phyloP scores from a whole-genome alignment of 2,113 vertebrate species.

The Sphyrna mokarran region DNA sequence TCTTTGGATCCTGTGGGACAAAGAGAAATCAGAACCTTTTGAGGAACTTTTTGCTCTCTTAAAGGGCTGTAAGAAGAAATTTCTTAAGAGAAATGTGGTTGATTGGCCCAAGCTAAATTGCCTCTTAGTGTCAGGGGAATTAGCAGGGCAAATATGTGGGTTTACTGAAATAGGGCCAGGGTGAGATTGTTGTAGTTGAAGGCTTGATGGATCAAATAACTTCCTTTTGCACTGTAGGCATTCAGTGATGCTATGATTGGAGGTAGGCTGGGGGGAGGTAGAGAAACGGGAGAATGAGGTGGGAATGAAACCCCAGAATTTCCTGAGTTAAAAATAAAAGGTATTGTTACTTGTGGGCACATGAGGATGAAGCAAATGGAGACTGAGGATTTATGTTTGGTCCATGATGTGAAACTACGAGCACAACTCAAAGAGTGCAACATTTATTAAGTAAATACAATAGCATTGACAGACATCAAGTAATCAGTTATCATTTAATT shows the following conservation, averaged over 20 bases:
- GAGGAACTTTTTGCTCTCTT: too few species aligned
- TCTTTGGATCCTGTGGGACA: too few species aligned
- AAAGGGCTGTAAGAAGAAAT: too few species aligned
- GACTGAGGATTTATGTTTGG: neutral
- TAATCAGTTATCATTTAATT: neutral
- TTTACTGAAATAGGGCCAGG: too few species aligned
- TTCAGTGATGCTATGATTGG: neutral
- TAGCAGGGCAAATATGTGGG: too few species aligned
- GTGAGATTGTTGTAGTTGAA: too few species aligned
- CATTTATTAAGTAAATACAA: neutral
- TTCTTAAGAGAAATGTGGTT: too few species aligned
- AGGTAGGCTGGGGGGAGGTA: neutral
- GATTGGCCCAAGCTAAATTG: too few species aligned
- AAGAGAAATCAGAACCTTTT: too few species aligned
- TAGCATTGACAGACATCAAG: neutral
- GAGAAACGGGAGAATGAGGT: neutral
- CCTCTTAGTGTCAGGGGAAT: too few species aligned
- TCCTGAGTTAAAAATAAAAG: neutral
- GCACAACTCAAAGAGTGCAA: neutral
- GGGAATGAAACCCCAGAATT: neutral
- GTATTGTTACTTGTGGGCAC: neutral
- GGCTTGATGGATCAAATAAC: too few species aligned
- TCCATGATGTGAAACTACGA: neutral
- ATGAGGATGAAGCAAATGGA: neutral
- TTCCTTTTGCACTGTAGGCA: too few species aligned